Evolutionary conservation across 2,113 vertebrate genomes (phyloP).

Genomic region (Neolamprologus modestus): DNA sequence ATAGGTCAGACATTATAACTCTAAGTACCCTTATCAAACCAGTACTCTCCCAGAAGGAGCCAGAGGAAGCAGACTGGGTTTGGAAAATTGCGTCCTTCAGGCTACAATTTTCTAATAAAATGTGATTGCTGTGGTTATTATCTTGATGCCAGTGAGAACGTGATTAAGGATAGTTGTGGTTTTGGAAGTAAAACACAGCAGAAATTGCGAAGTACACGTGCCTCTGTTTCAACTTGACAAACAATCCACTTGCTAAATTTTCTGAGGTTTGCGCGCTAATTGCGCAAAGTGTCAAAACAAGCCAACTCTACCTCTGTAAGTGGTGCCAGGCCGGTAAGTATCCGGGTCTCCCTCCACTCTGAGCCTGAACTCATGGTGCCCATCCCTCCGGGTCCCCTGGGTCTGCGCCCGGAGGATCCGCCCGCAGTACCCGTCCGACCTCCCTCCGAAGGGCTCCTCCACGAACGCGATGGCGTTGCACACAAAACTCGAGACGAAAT

Average conservation of each 20-base stretch:
- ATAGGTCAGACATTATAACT: conserved; percentile 39
- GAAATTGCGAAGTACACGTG: not conserved
- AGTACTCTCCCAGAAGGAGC: not conserved
- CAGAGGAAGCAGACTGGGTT: not conserved
- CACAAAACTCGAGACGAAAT: conserved; percentile 71
- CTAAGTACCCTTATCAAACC: conserved; percentile 23
- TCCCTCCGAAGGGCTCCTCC: conserved; percentile 80
- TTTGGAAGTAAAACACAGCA: not conserved
- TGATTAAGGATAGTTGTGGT: not conserved
- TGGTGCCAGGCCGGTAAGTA: conserved; percentile 86
- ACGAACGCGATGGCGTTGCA: conserved; percentile 76
- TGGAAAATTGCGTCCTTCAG: not conserved
- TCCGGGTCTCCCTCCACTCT: conserved; percentile 90
- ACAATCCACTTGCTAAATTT: not conserved
- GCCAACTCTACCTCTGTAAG: conserved; percentile 81
- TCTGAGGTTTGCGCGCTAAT: not conserved
- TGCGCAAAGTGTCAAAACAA: not conserved
- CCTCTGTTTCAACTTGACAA: not conserved
- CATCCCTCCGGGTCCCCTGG: conserved; percentile 85
- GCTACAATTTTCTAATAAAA: not conserved
- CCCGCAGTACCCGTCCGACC: conserved; percentile 88
- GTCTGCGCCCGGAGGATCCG: conserved; percentile 84
- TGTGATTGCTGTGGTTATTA: not conserved
- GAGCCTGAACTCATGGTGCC: conserved; percentile 89
- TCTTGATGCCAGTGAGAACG: not conserved